Evolutionary conservation across 2,113 vertebrate genomes (phyloP).

Genomic region (Macroglossus sobrinus): DNA sequence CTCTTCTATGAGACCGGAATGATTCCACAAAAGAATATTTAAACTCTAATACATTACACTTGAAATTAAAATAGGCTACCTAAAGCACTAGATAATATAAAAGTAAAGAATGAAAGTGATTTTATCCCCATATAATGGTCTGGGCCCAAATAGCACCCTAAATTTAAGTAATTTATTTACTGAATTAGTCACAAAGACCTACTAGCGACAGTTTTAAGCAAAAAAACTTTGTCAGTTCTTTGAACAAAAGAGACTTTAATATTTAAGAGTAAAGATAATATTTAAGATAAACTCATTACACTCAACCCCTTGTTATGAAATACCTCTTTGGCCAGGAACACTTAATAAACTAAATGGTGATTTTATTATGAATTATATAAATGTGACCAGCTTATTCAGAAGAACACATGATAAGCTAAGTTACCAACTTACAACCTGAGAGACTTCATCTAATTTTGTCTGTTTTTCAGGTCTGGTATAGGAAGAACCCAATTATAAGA

Average conservation of each 20-base stretch:
- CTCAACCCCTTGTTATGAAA: background rate
- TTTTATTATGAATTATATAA: background rate
- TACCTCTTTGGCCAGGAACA: background rate
- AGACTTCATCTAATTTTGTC: background rate
- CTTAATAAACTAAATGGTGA: background rate
- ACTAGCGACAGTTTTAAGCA: background rate
- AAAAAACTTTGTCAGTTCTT: background rate
- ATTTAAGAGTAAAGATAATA: background rate
- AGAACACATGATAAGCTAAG: background rate
- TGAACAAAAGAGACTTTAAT: background rate
- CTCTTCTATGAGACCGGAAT: too few relatives aligned
- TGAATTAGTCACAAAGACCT: background rate
- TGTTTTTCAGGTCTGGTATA: background rate
- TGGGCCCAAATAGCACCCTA: background rate
- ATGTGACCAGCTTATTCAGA: background rate
- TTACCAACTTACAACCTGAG: background rate
- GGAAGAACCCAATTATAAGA: background rate
- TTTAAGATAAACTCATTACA: background rate
- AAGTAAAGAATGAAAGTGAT: background rate
- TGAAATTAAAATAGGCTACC: background rate
- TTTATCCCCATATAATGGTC: background rate
- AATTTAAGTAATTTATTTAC: conserved; percentile 32
- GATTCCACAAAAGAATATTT: too few relatives aligned
- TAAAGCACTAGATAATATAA: background rate
- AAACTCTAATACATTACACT: background rate